Percentiles rank a stretch among this genome's conserved stretches.
phyloP scores from a whole-genome alignment of 53 echinoderm and acorn worm genomes.

The Zoroaster sp. region DNA sequence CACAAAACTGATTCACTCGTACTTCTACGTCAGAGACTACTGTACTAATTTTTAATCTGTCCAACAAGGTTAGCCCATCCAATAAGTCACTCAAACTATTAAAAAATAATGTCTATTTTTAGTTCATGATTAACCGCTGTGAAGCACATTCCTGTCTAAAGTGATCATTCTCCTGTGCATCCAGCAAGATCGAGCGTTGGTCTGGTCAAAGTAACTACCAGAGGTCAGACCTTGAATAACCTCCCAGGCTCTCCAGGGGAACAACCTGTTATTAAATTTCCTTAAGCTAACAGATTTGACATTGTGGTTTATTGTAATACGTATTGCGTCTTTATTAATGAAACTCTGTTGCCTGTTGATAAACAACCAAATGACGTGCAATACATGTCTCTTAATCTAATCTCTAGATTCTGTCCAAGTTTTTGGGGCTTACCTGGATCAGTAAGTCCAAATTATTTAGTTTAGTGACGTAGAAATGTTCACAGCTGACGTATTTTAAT shows the following conservation, averaged over 20 bases:
- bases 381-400: background rate
- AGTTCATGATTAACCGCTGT: background rate
- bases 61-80: background rate
- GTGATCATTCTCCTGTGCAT: too few species aligned
- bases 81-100: background rate
- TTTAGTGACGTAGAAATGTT: constrained; percentile 16
- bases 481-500: background rate
- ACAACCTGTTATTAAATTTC: constrained; percentile 31
- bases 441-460: background rate
- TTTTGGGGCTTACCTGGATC: background rate
- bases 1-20: too few species aligned
- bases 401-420: background rate
- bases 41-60: background rate
- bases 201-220: too few species aligned
- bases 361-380: constrained; percentile 6
- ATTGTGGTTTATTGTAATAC: background rate
- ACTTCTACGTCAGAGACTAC: background rate
- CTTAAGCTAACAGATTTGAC: background rate
- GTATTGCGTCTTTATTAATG: background rate
- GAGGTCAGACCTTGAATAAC: too few species aligned
- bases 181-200: background rate
- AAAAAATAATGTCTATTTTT: background rate
- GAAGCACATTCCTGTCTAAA: too few species aligned
- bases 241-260: background rate
- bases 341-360: background rate